These are phyloP conservation scores for Eurytoma adleriae DNA, from an alignment of 2,888 invertebrate species.

Conservation along the genomic window DNA sequence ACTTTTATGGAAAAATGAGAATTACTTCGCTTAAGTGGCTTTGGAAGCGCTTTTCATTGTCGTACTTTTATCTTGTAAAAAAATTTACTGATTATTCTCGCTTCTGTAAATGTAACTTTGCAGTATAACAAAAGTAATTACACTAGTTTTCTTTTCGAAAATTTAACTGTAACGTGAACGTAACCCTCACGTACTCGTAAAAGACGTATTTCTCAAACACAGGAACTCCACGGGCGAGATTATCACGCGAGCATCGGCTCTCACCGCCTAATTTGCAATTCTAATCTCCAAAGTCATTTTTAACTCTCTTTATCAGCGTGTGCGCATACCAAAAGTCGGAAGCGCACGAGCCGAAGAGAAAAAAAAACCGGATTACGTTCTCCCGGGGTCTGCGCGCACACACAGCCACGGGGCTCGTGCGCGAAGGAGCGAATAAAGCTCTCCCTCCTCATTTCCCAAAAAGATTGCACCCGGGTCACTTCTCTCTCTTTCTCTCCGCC, in stretches of 20 bases:
- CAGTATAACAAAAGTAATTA: background rate
- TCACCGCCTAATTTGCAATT: conserved; percentile 44
- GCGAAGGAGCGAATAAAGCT: conserved; percentile 49
- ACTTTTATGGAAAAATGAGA: background rate
- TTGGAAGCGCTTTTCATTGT: no score
- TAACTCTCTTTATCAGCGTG: conserved; percentile 46
- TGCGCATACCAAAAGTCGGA: conserved; percentile 52
- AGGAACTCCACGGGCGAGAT: conserved; percentile 22
- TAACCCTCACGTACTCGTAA: background rate
- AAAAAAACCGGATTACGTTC: conserved; percentile 57
- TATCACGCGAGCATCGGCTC: conserved; percentile 23
- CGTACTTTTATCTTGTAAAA: no score
- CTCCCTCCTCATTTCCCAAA: conserved; percentile 47
- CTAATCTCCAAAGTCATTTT: conserved; percentile 47
- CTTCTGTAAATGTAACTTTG: background rate
- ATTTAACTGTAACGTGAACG: background rate
- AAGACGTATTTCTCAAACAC: conserved; percentile 26
- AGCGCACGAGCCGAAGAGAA: conserved; percentile 18
- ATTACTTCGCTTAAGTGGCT: background rate
- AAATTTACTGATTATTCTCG: no score
- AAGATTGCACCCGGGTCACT: conserved; percentile 50
- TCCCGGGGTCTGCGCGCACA: background rate
- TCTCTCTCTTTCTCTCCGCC: conserved; percentile 2
- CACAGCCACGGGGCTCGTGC: background rate
- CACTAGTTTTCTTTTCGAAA: no score